Percentiles rank a stretch among this genome's conserved stretches.
These are phyloP conservation scores for Deilephila elpenor DNA, from an alignment of 2,888 invertebrate genomes.

Conservation along the genomic window DNA sequence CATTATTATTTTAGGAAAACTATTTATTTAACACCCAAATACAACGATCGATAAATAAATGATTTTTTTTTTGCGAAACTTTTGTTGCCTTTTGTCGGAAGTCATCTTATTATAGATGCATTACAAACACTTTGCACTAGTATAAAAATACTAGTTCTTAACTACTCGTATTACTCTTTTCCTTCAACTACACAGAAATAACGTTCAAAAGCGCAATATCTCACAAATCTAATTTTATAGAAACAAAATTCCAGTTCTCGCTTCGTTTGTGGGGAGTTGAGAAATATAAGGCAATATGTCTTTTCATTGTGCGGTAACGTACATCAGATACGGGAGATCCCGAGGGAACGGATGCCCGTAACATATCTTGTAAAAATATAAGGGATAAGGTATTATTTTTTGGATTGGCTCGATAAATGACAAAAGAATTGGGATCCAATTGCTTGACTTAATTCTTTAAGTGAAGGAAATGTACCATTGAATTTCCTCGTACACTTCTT, in stretches of 20 bases:
- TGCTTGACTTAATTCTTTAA: no score
- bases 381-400: neutral
- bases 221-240: conserved; percentile 14
- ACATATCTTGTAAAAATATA: neutral
- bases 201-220: neutral
- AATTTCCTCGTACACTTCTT: no score
- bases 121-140: no score
- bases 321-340: conserved; percentile 38
- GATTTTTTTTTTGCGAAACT: no score
- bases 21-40: no score
- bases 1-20: no score
- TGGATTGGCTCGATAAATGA: neutral
- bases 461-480: no score
- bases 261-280: conserved; percentile 19
- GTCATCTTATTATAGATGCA: no score
- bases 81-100: no score
- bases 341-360: conserved; percentile 37
- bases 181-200: neutral
- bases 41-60: no score
- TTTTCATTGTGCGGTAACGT: conserved; percentile 2
- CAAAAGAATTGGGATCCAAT: neutral
- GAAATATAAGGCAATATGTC: conserved; percentile 21
- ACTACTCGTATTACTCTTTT: no score
- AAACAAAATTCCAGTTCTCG: conserved; percentile 20
- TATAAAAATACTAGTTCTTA: no score